Conservation (phyloP, 2,797 vertebrate genomes). For the Euthynnus affinis region DNA sequence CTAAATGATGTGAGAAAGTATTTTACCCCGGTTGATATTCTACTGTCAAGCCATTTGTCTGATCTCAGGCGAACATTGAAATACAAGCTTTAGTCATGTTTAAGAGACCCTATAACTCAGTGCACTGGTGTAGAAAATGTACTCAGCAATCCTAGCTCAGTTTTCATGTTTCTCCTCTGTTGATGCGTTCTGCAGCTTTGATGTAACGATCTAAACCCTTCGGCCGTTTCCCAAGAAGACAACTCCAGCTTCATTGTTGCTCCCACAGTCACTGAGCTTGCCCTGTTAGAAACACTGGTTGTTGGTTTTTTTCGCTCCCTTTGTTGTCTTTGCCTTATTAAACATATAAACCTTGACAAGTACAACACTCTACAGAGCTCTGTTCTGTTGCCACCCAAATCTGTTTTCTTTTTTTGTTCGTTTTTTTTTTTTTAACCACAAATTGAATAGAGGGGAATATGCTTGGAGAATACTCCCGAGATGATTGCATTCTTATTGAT, state of each 20-base stretch:
- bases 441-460: slow-evolving; percentile 51
- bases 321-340: slow-evolving; percentile 48
- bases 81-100: slow-evolving; percentile 16
- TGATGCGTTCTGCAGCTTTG: slow-evolving; percentile 38
- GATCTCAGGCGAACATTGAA: slow-evolving; percentile 37
- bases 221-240: slow-evolving; percentile 28
- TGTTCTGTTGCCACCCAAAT: slow-evolving; percentile 30
- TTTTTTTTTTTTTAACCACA: slow-evolving; percentile 3
- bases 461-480: slow-evolving; percentile 40
- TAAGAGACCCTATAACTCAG: slow-evolving; percentile 22
- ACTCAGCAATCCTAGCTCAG: slow-evolving; percentile 13
- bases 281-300: slow-evolving; percentile 26
- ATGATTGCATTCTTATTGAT: slow-evolving; percentile 69
- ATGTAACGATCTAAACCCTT: slow-evolving; percentile 38
- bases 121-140: slow-evolving; percentile 17
- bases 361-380: slow-evolving; percentile 10
- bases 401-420: slow-evolving; percentile 23
- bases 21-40: slow-evolving; percentile 32
- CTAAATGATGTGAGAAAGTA: slow-evolving; percentile 27
- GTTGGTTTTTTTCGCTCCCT: background rate
- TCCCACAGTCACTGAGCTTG: slow-evolving; percentile 32
- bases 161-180: slow-evolving; percentile 21
- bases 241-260: slow-evolving; percentile 25
- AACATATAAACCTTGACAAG: slow-evolving; percentile 51
- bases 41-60: slow-evolving; percentile 7